Evolutionary conservation across 1,140 invertebrate genomes (phyloP).

Genomic region (Acromyrmex charruanus): DNA sequence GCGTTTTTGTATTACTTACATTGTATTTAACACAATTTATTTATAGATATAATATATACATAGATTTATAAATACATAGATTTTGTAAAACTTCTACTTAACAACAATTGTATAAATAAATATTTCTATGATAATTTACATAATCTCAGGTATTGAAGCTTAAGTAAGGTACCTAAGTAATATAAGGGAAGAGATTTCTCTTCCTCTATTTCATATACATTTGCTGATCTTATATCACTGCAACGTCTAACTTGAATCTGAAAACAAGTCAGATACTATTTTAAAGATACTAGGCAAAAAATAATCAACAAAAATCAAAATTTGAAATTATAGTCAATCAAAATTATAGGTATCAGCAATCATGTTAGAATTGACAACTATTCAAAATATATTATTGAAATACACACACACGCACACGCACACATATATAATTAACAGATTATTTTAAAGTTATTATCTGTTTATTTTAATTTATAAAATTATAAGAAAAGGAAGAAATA

Average conservation of each 20-base stretch:
- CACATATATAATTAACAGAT: too few species aligned
- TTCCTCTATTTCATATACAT: constrained; percentile 13
- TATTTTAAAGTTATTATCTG: not conserved
- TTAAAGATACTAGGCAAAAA: not conserved
- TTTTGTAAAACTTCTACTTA: constrained; percentile 67
- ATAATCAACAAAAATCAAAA: not conserved
- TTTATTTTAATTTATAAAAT: too few species aligned
- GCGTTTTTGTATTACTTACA: constrained; percentile 53
- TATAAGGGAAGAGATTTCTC: constrained; percentile 54
- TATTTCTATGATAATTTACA: constrained; percentile 67
- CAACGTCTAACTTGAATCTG: constrained; percentile 35
- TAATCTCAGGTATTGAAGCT: constrained; percentile 43
- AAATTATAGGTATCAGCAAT: not conserved
- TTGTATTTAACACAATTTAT: constrained; percentile 70
- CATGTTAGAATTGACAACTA: not conserved
- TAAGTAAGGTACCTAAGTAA: constrained; percentile 56
- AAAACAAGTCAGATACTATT: constrained; percentile 26
- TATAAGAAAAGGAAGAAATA: too few species aligned
- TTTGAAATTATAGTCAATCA: not conserved
- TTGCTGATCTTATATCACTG: not conserved
- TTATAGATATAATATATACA: constrained; percentile 65
- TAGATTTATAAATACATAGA: constrained; percentile 42
- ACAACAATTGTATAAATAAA: constrained; percentile 70
- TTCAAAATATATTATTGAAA: not conserved
- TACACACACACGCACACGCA: too few species aligned